phyloP scores from a whole-genome alignment of 2,888 invertebrate genomes.

The Phasia obesa region DNA sequence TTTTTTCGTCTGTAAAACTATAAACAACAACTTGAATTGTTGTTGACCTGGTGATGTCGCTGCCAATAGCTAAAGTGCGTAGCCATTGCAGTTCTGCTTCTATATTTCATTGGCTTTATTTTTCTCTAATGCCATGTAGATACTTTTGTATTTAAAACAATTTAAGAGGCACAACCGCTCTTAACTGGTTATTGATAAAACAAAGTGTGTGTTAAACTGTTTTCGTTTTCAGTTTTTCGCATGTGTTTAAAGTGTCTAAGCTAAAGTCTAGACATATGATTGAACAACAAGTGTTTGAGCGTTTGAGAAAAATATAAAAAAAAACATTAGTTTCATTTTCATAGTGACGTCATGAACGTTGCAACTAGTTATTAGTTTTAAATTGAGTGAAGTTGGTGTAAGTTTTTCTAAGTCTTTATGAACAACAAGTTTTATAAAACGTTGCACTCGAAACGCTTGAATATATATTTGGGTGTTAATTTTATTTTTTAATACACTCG shows the following conservation, averaged over 20 bases:
- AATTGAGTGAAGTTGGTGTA: not conserved
- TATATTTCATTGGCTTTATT: not conserved
- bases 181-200: conserved; percentile 42
- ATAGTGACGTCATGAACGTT: conserved; percentile 49
- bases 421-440: conserved; percentile 1
- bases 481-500: no score
- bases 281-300: conserved; percentile 30
- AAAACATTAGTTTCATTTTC: conserved; percentile 32
- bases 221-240: conserved; percentile 1
- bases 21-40: not conserved
- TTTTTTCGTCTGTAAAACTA: not conserved
- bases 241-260: conserved; percentile 39
- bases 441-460: not conserved
- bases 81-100: not conserved
- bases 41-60: conserved; percentile 34
- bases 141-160: conserved; percentile 5
- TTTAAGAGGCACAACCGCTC: conserved; percentile 20
- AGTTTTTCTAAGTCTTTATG: no score
- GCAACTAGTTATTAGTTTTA: not conserved
- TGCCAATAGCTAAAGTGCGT: conserved; percentile 30
- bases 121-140: not conserved
- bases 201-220: not conserved
- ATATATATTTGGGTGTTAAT: no score
- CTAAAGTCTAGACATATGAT: conserved; percentile 54
- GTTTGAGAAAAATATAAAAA: not conserved